Percentiles rank a stretch among this genome's conserved stretches.
These are phyloP conservation scores for Caenorhabditis sp. DNA, from an alignment of 2,888 invertebrate genomes.

Conservation along the genomic window DNA sequence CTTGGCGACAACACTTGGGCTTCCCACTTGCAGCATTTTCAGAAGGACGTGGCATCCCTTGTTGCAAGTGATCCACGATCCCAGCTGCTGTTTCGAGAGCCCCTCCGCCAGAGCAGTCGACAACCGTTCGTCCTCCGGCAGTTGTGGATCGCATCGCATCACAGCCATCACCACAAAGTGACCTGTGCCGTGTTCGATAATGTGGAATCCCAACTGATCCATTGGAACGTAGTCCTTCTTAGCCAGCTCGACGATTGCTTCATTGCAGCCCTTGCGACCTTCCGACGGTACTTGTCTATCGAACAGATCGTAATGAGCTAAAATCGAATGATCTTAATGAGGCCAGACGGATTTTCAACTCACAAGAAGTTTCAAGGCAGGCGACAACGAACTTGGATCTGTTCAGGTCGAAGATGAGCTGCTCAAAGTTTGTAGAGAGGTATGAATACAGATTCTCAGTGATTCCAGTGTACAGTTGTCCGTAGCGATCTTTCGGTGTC, in stretches of 20 bases:
- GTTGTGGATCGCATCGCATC: slow-evolving; percentile 55
- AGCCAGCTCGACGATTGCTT: slow-evolving; percentile 71
- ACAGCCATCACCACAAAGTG: slow-evolving; percentile 53
- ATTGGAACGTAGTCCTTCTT: slow-evolving; percentile 75
- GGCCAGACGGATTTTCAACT: slow-evolving; percentile 22
- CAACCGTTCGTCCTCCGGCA: slow-evolving; percentile 67
- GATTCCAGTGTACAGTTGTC: slow-evolving; percentile 70
- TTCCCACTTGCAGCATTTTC: slow-evolving; percentile 71
- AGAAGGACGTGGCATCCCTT: slow-evolving; percentile 75
- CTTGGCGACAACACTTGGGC: slow-evolving; percentile 52
- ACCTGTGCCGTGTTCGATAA: slow-evolving; percentile 65
- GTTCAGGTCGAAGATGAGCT: slow-evolving; percentile 69
- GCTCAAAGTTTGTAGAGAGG: slow-evolving; percentile 74
- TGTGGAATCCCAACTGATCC: slow-evolving; percentile 63
- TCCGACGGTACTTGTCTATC: slow-evolving; percentile 64
- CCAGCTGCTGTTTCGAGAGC: slow-evolving; percentile 65
- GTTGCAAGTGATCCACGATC: slow-evolving; percentile 72
- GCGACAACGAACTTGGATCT: slow-evolving; percentile 56
- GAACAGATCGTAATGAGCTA: slow-evolving; percentile 69
- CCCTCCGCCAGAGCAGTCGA: slow-evolving; percentile 63
- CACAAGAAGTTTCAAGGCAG: slow-evolving; percentile 61
- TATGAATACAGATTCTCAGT: slow-evolving; percentile 70
- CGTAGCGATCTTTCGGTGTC: slow-evolving; percentile 61
- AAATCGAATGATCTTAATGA: slow-evolving; percentile 21
- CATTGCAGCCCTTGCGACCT: slow-evolving; percentile 66